A percentile compares a stretch with the other conserved stretches of the same genome.
phyloP scores from a whole-genome alignment of 2,113 vertebrate species.

The Cyrtonyx montezumae region DNA sequence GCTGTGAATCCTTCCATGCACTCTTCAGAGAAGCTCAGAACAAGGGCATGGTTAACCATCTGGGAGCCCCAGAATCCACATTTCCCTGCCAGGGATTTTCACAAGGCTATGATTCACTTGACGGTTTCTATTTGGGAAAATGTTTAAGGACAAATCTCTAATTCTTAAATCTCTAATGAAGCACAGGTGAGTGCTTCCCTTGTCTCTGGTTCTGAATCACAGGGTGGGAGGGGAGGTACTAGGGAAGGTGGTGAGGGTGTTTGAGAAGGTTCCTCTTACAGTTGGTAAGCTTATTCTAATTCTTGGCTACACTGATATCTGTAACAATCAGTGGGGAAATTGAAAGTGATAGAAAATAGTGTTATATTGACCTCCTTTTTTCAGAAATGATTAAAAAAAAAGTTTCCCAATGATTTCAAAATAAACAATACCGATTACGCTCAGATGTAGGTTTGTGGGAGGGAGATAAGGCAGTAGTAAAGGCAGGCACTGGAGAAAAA shows the following conservation, averaged over 20 bases:
- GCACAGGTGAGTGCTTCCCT: neutral
- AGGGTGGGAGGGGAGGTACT: neutral
- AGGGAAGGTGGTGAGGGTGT: neutral
- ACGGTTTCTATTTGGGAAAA: neutral
- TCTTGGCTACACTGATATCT: neutral
- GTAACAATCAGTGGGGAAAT: neutral
- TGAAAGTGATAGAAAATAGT: neutral
- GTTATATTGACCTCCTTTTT: neutral
- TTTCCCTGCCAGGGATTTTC: conserved; percentile 43
- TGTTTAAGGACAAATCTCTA: neutral
- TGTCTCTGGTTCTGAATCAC: neutral
- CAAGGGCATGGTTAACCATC: conserved; percentile 56
- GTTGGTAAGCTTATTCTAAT: neutral
- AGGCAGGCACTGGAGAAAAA: neutral
- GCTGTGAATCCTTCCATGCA: neutral
- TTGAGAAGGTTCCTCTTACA: neutral
- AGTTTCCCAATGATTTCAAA: neutral
- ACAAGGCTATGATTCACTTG: conserved; percentile 36
- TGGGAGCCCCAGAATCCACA: neutral
- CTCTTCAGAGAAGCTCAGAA: conserved; percentile 6
- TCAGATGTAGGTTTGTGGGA: neutral
- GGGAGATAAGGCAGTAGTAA: neutral
- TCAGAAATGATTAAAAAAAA: too few species aligned
- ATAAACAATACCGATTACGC: neutral
- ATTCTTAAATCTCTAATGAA: neutral